A percentile compares a stretch with the other conserved stretches of the same genome.
phyloP scores from a whole-genome alignment of 2,113 vertebrate genomes.

The Athene noctua region DNA sequence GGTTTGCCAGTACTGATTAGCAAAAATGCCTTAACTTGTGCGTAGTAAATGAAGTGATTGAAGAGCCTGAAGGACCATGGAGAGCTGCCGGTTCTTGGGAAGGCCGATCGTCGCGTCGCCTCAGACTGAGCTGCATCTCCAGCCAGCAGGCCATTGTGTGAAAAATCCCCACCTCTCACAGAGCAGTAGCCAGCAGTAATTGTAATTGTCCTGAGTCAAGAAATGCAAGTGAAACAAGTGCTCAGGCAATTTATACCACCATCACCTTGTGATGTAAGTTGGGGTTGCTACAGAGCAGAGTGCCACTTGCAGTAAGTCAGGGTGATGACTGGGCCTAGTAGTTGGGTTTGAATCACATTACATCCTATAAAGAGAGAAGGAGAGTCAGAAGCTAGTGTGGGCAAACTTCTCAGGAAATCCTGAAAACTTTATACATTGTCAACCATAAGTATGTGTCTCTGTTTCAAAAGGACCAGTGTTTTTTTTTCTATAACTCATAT shows the following conservation, averaged over 20 bases:
- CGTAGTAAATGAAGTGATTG: neutral
- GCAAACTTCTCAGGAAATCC: neutral
- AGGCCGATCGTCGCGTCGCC: neutral
- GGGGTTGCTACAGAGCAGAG: neutral
- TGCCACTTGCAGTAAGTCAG: neutral
- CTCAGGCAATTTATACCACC: neutral
- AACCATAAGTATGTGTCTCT: neutral
- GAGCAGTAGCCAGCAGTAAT: neutral
- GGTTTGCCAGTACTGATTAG: neutral
- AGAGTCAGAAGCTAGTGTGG: neutral
- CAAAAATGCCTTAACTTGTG: neutral
- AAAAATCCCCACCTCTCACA: neutral
- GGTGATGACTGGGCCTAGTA: neutral
- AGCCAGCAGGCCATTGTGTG: neutral
- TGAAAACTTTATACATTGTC: neutral
- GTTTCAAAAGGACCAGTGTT: neutral
- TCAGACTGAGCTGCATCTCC: neutral
- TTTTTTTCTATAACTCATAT: neutral
- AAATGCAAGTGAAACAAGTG: neutral
- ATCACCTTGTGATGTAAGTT: neutral
- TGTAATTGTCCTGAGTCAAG: neutral
- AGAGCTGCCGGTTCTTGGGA: neutral
- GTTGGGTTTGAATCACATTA: neutral
- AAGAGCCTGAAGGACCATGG: conserved; percentile 35
- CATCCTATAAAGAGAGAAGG: neutral